Conservation (phyloP, 2,888 invertebrate genomes). For the Volucella inflata region DNA sequence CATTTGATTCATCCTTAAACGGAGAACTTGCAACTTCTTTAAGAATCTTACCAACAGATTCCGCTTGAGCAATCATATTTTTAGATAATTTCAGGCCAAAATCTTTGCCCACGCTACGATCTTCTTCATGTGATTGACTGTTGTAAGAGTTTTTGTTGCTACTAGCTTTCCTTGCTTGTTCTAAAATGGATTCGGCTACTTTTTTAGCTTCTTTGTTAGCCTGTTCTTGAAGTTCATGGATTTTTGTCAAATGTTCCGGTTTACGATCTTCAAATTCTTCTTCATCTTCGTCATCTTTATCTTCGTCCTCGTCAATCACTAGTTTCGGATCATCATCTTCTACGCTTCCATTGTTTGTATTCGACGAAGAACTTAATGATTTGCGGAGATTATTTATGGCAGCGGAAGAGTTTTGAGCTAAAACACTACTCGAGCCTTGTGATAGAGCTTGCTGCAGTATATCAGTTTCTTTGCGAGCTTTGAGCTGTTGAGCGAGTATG, state of each 20-base stretch:
- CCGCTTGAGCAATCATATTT: slow-evolving; percentile 85
- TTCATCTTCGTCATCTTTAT: slow-evolving; percentile 78
- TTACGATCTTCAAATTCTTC: slow-evolving; percentile 65
- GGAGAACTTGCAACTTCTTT: slow-evolving; percentile 83
- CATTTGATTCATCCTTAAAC: slow-evolving; percentile 85
- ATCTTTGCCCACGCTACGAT: slow-evolving; percentile 79
- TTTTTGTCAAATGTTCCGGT: slow-evolving; percentile 76
- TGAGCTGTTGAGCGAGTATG: slow-evolving; percentile 90
- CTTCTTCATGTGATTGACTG: slow-evolving; percentile 25
- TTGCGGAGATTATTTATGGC: slow-evolving; percentile 66
- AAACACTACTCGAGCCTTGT: slow-evolving; percentile 81
- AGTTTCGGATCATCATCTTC: slow-evolving; percentile 85
- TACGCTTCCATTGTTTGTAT: slow-evolving; percentile 80
- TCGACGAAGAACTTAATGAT: slow-evolving; percentile 63
- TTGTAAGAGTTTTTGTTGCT: slow-evolving; percentile 36
- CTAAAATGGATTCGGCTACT: slow-evolving; percentile 86
- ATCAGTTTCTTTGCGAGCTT: slow-evolving; percentile 85
- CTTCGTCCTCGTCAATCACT: slow-evolving; percentile 83
- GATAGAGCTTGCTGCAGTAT: slow-evolving; percentile 82
- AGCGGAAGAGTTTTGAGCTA: slow-evolving; percentile 37
- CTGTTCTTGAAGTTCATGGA: slow-evolving; percentile 85
- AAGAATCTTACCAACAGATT: slow-evolving; percentile 82
- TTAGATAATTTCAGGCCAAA: slow-evolving; percentile 86
- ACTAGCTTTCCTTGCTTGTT: slow-evolving; percentile 84
- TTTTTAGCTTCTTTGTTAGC: slow-evolving; percentile 84